phyloP scores from a whole-genome alignment of 2,888 invertebrate genomes.

The Cerceris ruficornis region DNA sequence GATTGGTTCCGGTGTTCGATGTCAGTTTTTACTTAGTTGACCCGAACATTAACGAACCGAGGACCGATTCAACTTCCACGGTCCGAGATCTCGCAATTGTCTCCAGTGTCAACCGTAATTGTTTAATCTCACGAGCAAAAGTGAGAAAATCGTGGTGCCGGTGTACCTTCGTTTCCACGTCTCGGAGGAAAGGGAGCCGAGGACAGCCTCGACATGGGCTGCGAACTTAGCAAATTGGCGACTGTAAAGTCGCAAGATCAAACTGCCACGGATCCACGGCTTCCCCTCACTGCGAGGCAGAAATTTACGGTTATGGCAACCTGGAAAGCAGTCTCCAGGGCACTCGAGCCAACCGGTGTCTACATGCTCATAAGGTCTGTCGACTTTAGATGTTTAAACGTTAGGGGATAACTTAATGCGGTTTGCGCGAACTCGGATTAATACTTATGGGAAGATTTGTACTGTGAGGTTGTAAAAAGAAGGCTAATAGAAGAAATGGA shows the following conservation, averaged over 20 bases:
- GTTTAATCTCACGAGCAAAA: no score
- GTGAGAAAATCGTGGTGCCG: constrained; percentile 1
- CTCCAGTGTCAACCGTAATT: no score
- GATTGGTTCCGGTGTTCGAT: no score
- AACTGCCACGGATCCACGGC: constrained; percentile 88
- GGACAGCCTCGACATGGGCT: constrained; percentile 85
- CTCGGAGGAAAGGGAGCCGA: constrained; percentile 13
- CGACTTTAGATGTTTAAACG: neutral
- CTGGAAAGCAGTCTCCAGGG: constrained; percentile 95
- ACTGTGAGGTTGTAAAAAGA: no score
- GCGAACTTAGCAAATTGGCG: constrained; percentile 90
- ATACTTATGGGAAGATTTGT: no score
- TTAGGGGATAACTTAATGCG: no score
- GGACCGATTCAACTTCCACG: no score
- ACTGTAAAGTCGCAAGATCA: constrained; percentile 82
- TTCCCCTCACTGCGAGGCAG: constrained; percentile 93
- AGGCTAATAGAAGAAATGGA: no score
- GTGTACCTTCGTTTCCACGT: constrained; percentile 6
- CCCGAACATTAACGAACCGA: no score
- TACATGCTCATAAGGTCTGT: constrained; percentile 94
- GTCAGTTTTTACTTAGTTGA: no score
- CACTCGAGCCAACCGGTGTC: constrained; percentile 94
- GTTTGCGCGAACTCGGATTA: no score
- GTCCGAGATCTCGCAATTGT: no score
- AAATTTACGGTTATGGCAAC: constrained; percentile 94